These are phyloP conservation scores for Protosalanx chinensis DNA, from an alignment of 2,797 vertebrate species.

Conservation along the genomic window DNA sequence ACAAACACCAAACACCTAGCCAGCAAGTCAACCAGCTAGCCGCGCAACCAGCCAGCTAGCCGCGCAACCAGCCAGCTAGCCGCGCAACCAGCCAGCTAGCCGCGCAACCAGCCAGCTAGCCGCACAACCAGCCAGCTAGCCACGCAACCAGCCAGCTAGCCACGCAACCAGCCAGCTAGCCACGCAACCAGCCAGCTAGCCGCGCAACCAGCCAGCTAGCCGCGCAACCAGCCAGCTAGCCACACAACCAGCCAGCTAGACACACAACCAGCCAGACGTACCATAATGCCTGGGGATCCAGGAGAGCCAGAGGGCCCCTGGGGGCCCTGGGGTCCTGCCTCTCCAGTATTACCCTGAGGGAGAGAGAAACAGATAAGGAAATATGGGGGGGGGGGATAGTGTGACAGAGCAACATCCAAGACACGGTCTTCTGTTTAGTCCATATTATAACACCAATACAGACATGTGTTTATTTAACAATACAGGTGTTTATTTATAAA, in stretches of 20 bases:
- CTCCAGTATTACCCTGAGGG: slow-evolving; percentile 80
- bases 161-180: slow-evolving; percentile 51
- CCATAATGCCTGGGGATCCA: slow-evolving; percentile 86
- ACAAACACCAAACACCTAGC: background rate
- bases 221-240: background rate
- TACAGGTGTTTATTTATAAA: background rate
- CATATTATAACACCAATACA: background rate
- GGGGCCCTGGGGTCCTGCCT: slow-evolving; percentile 79
- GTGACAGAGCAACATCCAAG: too few relatives aligned
- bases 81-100: background rate
- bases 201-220: background rate
- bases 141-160: background rate
- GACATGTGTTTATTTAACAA: background rate
- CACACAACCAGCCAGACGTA: slow-evolving; percentile 38
- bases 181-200: slow-evolving; percentile 13
- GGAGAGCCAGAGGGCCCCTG: slow-evolving; percentile 79
- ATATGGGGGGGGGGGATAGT: background rate
- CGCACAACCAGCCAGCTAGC: background rate
- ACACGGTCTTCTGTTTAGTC: background rate
- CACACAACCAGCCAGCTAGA: background rate
- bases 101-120: background rate
- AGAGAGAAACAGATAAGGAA: background rate
- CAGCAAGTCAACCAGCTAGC: background rate
- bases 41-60: slow-evolving; percentile 56
- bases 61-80: slow-evolving; percentile 12